These are phyloP conservation scores for Danio rerio DNA, from an alignment of 2,113 vertebrate genomes.

Conservation along the genomic window DNA sequence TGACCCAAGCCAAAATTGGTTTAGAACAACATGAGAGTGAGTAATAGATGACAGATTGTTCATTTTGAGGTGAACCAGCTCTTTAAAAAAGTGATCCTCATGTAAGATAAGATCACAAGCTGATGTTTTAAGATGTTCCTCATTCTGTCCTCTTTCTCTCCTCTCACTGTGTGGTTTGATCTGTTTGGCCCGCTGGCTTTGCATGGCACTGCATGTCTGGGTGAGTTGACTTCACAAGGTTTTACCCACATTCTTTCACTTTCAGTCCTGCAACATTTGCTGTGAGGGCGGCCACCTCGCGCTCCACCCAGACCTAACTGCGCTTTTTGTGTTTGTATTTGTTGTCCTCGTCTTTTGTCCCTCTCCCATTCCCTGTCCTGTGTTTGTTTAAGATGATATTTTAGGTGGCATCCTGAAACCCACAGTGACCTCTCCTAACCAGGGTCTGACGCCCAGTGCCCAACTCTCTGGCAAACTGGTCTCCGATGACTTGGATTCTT, in stretches of 20 bases:
- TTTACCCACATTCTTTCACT: conserved; percentile 16
- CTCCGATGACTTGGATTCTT: conserved; percentile 92
- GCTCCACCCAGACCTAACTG: conserved; percentile 57
- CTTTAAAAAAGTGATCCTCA: too few species aligned
- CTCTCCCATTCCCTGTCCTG: conserved; percentile 47
- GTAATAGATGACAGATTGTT: too few species aligned
- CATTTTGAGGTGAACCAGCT: too few species aligned
- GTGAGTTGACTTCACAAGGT: conserved; percentile 72
- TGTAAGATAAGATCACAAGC: neutral
- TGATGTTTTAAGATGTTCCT: conserved; percentile 24
- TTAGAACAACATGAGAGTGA: too few species aligned
- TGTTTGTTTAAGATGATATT: conserved; percentile 81
- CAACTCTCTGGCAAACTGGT: conserved; percentile 87
- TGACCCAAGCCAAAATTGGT: too few species aligned
- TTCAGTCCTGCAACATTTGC: conserved; percentile 13
- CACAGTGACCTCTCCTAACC: conserved; percentile 89
- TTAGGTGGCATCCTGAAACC: conserved; percentile 95
- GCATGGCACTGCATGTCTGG: conserved; percentile 78
- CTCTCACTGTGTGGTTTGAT: conserved; percentile 37
- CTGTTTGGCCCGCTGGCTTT: conserved; percentile 71
- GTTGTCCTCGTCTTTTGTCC: conserved; percentile 13
- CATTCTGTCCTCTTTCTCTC: conserved; percentile 26
- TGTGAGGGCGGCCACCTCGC: neutral
- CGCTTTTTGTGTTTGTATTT: conserved; percentile 37
- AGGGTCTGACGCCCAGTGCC: conserved; percentile 82